Conservation (phyloP, 2,797 vertebrate genomes). For the Syngnathus acus region DNA sequence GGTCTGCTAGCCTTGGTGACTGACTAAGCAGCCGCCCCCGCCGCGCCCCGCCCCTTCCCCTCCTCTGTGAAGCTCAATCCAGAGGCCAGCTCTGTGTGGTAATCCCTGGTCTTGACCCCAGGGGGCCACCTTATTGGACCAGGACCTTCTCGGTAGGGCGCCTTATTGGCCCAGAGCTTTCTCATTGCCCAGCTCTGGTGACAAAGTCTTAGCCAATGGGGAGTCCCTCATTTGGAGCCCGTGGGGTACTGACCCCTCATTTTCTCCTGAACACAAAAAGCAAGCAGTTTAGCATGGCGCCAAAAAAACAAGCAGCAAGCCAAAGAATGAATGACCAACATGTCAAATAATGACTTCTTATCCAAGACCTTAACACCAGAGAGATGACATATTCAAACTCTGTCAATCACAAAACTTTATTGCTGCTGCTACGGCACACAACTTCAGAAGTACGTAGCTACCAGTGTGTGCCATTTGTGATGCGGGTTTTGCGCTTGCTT, state of each 20-base stretch:
- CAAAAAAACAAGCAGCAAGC: slow-evolving; percentile 33
- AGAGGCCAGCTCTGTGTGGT: slow-evolving; percentile 77
- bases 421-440: background rate
- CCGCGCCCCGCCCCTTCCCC: slow-evolving; percentile 80
- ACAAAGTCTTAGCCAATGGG: slow-evolving; percentile 57
- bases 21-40: slow-evolving; percentile 75
- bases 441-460: too few species aligned
- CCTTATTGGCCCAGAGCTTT: slow-evolving; percentile 80
- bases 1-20: slow-evolving; percentile 83
- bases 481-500: too few species aligned
- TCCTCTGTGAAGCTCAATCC: slow-evolving; percentile 59
- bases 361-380: background rate
- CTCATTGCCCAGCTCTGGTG: slow-evolving; percentile 64
- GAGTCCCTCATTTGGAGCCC: slow-evolving; percentile 53
- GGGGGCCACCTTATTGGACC: slow-evolving; percentile 83
- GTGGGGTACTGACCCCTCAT: slow-evolving; percentile 60
- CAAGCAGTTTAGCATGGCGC: slow-evolving; percentile 39
- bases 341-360: slow-evolving; percentile 32
- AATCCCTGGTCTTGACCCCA: slow-evolving; percentile 82
- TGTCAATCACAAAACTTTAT: background rate
- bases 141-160: slow-evolving; percentile 72
- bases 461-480: too few species aligned
- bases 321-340: slow-evolving; percentile 33
- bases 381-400: background rate
- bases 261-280: slow-evolving; percentile 58